These are phyloP conservation scores for Percopsis omiscomaycus DNA, from an alignment of 2,797 vertebrate species.

Conservation along the genomic window DNA sequence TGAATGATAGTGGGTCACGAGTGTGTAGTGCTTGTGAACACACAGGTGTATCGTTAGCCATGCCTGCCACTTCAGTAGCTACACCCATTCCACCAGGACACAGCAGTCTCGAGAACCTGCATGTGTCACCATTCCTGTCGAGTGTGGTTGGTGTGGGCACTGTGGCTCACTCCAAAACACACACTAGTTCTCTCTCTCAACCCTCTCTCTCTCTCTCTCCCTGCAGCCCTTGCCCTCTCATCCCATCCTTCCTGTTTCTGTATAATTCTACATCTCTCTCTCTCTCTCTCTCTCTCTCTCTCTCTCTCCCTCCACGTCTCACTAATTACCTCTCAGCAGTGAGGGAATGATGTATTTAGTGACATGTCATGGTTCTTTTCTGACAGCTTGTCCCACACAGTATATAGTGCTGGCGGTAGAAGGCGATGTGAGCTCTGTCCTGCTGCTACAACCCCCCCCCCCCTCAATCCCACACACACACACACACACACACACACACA, in stretches of 20 bases:
- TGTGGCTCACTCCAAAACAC: not conserved
- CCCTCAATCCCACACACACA: not conserved
- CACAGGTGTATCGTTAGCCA: too few species aligned
- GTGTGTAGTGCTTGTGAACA: too few species aligned
- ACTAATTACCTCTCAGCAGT: slow-evolving; percentile 59
- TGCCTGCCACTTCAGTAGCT: too few species aligned
- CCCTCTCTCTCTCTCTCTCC: not conserved
- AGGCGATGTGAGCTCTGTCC: slow-evolving; percentile 35
- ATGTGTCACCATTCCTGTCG: not conserved
- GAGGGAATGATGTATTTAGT: slow-evolving; percentile 49
- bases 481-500: not conserved
- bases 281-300: too few species aligned
- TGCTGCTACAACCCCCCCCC: slow-evolving; percentile 28
- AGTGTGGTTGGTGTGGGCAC: not conserved
- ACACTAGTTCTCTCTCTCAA: not conserved
- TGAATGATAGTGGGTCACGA: too few species aligned
- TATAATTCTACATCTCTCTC: too few species aligned
- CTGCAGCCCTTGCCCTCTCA: not conserved
- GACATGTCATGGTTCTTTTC: slow-evolving; percentile 46
- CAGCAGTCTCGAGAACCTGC: not conserved
- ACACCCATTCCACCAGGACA: too few species aligned
- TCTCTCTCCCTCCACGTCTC: slow-evolving; percentile 25
- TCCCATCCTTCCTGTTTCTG: not conserved
- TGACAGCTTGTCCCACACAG: slow-evolving; percentile 55
- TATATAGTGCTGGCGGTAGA: slow-evolving; percentile 30